A percentile compares a stretch with the other conserved stretches of the same genome.
Evolutionary conservation across 2,888 invertebrate species (phyloP).

Genomic region (Malthinus flaveolus): DNA sequence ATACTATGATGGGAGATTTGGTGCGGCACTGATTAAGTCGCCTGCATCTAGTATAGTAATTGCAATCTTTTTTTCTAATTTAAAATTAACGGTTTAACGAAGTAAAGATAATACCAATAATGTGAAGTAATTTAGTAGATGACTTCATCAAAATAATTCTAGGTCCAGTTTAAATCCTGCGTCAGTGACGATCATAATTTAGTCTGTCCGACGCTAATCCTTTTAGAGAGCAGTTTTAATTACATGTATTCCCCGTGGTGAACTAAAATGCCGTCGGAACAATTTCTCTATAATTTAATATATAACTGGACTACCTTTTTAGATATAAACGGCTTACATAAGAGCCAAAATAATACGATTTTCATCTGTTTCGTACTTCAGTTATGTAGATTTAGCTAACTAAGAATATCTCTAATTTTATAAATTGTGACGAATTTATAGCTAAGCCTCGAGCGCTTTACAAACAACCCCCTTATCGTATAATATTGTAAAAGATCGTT

Average conservation of each 20-base stretch:
- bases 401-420: constrained; percentile 10
- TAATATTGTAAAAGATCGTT: constrained; percentile 19
- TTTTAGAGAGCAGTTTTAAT: constrained; percentile 52
- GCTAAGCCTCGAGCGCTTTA: constrained; percentile 14
- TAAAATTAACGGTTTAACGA: background rate
- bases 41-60: too few species aligned
- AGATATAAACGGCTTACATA: constrained; percentile 14
- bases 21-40: too few species aligned
- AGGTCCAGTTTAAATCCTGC: constrained; percentile 46
- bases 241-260: constrained; percentile 50
- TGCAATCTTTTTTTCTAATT: too few species aligned
- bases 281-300: constrained; percentile 30
- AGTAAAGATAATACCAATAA: constrained; percentile 22
- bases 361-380: constrained; percentile 1
- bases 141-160: constrained; percentile 45
- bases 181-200: constrained; percentile 47
- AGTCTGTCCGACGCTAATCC: constrained; percentile 50
- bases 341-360: constrained; percentile 2
- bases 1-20: too few species aligned
- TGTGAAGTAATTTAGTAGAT: constrained; percentile 38
- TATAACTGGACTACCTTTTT: constrained; percentile 11
- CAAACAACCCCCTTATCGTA: constrained; percentile 13
- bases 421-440: constrained; percentile 10
- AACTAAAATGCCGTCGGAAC: constrained; percentile 44
- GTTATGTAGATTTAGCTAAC: background rate